Evolutionary conservation across 1,140 invertebrate genomes (phyloP).

Genomic region (Ceratitis capitata): DNA sequence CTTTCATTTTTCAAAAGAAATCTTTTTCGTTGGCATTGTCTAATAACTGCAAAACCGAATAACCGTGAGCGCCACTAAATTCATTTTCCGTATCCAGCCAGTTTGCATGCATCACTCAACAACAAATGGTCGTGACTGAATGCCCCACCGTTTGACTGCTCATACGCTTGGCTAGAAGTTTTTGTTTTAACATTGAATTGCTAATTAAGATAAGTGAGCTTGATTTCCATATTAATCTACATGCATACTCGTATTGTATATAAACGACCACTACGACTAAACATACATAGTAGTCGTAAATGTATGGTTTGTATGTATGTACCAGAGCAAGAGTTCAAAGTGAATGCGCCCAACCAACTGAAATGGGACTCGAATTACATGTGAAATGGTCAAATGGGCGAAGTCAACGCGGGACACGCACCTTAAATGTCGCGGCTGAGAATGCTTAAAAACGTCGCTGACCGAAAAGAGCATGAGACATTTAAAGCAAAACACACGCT

Average conservation of each 20-base stretch:
- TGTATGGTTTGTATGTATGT: not conserved
- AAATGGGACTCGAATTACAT: not conserved
- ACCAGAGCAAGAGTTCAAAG: not conserved
- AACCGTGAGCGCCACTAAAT: not conserved
- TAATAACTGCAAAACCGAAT: not conserved
- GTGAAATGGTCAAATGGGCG: not conserved
- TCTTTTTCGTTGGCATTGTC: not conserved
- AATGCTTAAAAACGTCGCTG: not conserved
- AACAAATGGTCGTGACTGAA: not conserved
- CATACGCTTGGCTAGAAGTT: not conserved
- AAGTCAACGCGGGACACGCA: not conserved
- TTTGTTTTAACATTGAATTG: conserved; percentile 42
- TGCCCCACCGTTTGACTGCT: conserved; percentile 7
- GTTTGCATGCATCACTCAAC: not conserved
- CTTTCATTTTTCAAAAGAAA: no score
- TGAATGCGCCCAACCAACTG: not conserved
- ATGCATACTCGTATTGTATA: no score
- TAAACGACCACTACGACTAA: no score
- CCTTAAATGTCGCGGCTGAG: not conserved
- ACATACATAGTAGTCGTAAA: not conserved
- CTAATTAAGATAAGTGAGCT: conserved; percentile 45
- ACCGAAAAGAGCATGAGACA: not conserved
- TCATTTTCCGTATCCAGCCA: no score
- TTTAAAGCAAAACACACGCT: not conserved
- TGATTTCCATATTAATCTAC: conserved; percentile 43